phyloP scores from a whole-genome alignment of 2,113 vertebrate genomes.

The Albula glossodonta region DNA sequence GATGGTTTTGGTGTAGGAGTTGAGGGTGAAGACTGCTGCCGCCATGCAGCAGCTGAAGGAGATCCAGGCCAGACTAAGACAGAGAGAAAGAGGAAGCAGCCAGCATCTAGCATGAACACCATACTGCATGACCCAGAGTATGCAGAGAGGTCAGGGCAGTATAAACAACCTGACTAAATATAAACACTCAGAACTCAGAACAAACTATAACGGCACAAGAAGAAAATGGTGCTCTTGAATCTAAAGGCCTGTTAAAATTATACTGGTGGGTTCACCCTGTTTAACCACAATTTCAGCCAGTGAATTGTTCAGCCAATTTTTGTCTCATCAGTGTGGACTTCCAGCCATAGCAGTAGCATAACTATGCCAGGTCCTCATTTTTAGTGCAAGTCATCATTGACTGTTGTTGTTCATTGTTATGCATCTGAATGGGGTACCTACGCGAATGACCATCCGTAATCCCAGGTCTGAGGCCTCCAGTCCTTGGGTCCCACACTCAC shows the following conservation, averaged over 20 bases:
- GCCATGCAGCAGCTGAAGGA: conserved; percentile 84
- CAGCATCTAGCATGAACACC: neutral
- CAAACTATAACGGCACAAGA: neutral
- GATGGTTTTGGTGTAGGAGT: conserved; percentile 84
- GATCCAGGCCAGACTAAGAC: conserved; percentile 75
- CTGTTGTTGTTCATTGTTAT: neutral
- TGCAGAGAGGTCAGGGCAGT: no score
- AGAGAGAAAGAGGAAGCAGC: neutral
- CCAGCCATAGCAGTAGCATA: no score
- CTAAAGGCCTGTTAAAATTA: no score
- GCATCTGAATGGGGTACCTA: conserved; percentile 7
- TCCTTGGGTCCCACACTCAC: conserved; percentile 62
- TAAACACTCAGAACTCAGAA: neutral
- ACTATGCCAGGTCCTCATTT: neutral
- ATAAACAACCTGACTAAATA: neutral
- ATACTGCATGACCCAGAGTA: neutral
- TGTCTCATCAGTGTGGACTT: no score
- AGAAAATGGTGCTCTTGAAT: no score
- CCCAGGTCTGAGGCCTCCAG: conserved; percentile 65
- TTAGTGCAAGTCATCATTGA: neutral
- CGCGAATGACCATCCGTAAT: conserved; percentile 45
- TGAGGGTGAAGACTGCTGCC: conserved; percentile 77
- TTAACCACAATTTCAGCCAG: no score
- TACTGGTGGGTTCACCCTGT: no score
- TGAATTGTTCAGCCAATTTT: no score